Evolutionary conservation across 2,797 vertebrate genomes (phyloP), one percentile per base, ranked within the genome.

Genomic region (Chrosomus eos): DNA sequence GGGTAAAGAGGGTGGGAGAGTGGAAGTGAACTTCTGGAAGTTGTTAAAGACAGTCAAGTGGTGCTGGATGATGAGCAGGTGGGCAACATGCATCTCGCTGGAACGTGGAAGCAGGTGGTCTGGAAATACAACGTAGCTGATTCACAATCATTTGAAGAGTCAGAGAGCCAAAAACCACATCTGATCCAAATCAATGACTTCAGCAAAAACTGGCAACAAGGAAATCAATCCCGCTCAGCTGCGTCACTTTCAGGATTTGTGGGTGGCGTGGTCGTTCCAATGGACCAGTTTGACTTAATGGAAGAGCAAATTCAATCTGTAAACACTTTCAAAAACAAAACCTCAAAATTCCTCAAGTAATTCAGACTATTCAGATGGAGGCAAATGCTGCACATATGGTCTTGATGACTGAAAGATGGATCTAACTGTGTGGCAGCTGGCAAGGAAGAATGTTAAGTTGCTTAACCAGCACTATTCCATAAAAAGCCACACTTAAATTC

Each of bases 11-110:
- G 67, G 51, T 76, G 85, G 64, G 64, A 84, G 26, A 77, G 72
- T 58, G 82, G 81, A 77, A 81, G 53, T 58, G 36, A 77, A 86
- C 76, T 68, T 86, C 80, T 88, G 84, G 74, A 86, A 88, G 84
- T 71, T 78, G 86, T 86, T 88, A 88, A 31, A 6, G 45, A 60
- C 55, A 73, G 79, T 78, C 62, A 75, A 51, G 76, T 48, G 51
- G 68, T 79, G 74, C 43, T 55, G 40, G 76, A 80, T 83, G 70
- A 66, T 75, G 60, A 66, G 58, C 62, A 74, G 70, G 78, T 80
- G 70, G 58, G 28, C n/a, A 38, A 60, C 51, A 60, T 31, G 80
- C 67, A 81, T 70, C n/a, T 55, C 1, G 11, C 67, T 81, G 80
- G 43, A 82, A 67, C n/a, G 23, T 58, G 8, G 70, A 66, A 73